These are phyloP conservation scores for Pterophyllum scalare DNA, from an alignment of 2,113 vertebrate species.

Conservation along the genomic window DNA sequence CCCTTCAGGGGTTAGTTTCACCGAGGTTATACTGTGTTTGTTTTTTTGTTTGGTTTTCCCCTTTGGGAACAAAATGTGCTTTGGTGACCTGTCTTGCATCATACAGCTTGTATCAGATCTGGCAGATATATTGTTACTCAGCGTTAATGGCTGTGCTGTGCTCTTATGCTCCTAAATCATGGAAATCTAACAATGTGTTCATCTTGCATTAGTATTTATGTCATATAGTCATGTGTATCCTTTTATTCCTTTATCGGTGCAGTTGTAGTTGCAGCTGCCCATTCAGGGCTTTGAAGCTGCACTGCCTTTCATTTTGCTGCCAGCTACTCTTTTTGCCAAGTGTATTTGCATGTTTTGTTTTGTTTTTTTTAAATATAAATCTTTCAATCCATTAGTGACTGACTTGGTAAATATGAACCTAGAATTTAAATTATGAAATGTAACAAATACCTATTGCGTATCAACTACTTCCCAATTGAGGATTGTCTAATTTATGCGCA, in stretches of 20 bases:
- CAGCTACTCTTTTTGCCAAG: not conserved
- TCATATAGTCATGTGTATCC: not conserved
- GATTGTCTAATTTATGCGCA: not conserved
- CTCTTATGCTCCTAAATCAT: not conserved
- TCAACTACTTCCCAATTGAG: too few species aligned
- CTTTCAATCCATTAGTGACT: constrained; percentile 20
- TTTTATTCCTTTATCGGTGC: not conserved
- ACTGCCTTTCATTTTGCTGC: constrained; percentile 45
- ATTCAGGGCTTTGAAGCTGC: constrained; percentile 50
- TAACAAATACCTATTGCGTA: not conserved
- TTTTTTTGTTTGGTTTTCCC: not conserved
- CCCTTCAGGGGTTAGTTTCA: not conserved
- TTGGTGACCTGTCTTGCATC: not conserved
- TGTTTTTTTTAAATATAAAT: constrained; percentile 18
- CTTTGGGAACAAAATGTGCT: not conserved
- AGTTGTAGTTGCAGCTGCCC: constrained; percentile 40
- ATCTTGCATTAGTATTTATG: not conserved
- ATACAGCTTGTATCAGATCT: not conserved
- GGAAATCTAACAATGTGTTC: not conserved
- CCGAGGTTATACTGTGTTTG: not conserved
- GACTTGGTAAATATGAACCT: not conserved
- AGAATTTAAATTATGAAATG: not conserved
- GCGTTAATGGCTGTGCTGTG: not conserved
- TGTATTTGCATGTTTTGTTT: not conserved
- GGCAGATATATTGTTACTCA: not conserved